Evolutionary conservation across 1,140 invertebrate genomes (phyloP).

Genomic region (Trialeurodes vaporariorum): DNA sequence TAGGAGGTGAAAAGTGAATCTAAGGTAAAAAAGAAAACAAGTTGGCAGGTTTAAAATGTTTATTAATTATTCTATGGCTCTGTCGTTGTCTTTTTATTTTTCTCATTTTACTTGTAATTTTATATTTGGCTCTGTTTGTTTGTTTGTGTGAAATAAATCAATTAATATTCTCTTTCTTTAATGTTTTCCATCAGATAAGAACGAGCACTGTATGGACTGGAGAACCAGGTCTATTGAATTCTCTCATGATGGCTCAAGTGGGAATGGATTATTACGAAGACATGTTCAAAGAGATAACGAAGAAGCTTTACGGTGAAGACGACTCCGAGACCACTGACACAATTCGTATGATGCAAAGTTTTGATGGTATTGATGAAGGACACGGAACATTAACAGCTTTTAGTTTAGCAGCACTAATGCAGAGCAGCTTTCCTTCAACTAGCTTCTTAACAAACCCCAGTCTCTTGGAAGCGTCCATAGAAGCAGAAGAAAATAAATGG

Average conservation of each 20-base stretch:
- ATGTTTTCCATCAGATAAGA: not conserved
- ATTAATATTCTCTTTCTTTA: not conserved
- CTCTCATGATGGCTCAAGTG: conserved; percentile 17
- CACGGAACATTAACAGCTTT: conserved; percentile 49
- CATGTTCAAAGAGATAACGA: conserved; percentile 78
- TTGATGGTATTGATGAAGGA: conserved; percentile 39
- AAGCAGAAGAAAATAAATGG: conserved; percentile 48
- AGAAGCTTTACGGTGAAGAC: conserved; percentile 79
- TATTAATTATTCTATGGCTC: no score
- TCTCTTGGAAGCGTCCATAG: conserved; percentile 32
- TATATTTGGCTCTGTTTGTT: no score
- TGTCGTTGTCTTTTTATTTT: no score
- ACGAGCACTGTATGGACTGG: not conserved
- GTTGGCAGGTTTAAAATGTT: no score
- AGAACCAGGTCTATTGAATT: not conserved
- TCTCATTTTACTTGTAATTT: no score
- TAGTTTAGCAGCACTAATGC: conserved; percentile 55
- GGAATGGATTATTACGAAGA: conserved; percentile 52
- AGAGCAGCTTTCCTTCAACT: conserved; percentile 40
- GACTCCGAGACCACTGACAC: conserved; percentile 37
- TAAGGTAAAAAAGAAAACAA: no score
- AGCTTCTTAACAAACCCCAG: conserved; percentile 5
- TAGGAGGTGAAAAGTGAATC: no score
- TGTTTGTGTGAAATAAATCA: no score
- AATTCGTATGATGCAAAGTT: conserved; percentile 36